Evolutionary conservation across 2,797 vertebrate genomes (phyloP), one percentile per base, ranked within the genome.

Genomic region (Poecilia gillii): DNA sequence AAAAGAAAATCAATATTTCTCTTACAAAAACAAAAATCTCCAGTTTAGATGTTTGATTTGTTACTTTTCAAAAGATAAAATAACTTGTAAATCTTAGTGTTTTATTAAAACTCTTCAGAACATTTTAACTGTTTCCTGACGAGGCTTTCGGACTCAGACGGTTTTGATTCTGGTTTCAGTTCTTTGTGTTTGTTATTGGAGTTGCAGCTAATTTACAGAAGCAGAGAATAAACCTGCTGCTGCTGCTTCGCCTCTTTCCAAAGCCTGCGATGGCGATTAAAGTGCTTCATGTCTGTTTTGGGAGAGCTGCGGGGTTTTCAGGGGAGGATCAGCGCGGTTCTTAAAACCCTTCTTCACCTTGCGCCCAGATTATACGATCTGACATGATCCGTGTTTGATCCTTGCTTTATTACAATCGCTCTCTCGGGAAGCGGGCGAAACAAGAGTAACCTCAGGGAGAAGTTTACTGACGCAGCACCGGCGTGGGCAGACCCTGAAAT

Each of bases 401-500:
- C 79, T 71, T 0, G 73, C 88, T 93, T 92, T 91, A 92, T 92
- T 89, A 78, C 85, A 45, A 3, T 2, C 4, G 8, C 51, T 62
- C 59, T n/a, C 18, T 68, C 20, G 0, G 47, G 31, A 64, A 70
- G n/a, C 66, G 5, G 43, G 55, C 13, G 18, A 71, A 76, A 57
- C 71, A 28, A 45, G n/a, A 23, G 28, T 4, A 16, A 6, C 36
- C 31, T 76, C 18, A 71, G 41, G 39, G 28, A 49, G 57, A 68
- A 62, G n/a, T 7, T 5, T 53, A 25, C 14, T 5, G 25, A n/a
- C 31, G 45, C 43, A 71, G 55, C 18, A 16, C 16, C 77, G 5
- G 68, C 23, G 0, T 20, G 6, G 14, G 66, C 66, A 70, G 20
- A 12, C 2, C 23, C 23, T 43, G 20, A 43, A 43, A 70, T n/a